Evolutionary conservation across 2,797 vertebrate species (phyloP), one percentile per base, ranked within the genome.

Genomic region (Zalophus californianus): DNA sequence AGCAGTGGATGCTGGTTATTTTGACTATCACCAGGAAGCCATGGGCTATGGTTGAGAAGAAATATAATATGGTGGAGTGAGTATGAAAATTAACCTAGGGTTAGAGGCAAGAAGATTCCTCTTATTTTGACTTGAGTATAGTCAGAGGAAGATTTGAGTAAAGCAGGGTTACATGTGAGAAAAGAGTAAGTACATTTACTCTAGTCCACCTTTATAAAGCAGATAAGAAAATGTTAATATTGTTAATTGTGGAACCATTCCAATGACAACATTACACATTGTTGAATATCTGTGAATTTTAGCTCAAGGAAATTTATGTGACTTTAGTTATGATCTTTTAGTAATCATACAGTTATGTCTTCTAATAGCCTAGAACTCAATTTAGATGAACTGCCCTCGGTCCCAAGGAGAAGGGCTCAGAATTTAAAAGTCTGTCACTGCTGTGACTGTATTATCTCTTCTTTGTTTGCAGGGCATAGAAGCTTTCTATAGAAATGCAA

Each of bases 391-490:
- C 18, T 41, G 12, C 6, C 5, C 25, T 83, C 60, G 20, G 29
- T 86, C 11, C 38, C 2, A 15, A 82, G 54, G n/a, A 91, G 21
- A 80, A 90, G 10, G 3, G 23, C 23, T 82, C 18, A n/a, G n/a
- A 90, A 94, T 68, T 88, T 91, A 73, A 84, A 92, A 77, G 32
- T 54, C 32, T 94, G 66, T 77, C 68, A 21, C 64, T 77, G 56
- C 16, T 1, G 50, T 75, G 32, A 72, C 62, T 97, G 89, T 60
- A 94, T 94, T 84, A 75, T 9, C 20, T 94, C 32, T 90, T 48
- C 6, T 94, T 94, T 96, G 72, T 92, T 96, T 58, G 77, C 4
- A 3, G 27, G 4, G 41, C 16, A 70, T 54, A 35, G 68, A 70
- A 75, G 16, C 20, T 93, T 88, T 96, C 50, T 80, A 58, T 88